Base-by-base conservation (phyloP, 2,113 vertebrate species). In the Crypturellus undulatus region DNA sequence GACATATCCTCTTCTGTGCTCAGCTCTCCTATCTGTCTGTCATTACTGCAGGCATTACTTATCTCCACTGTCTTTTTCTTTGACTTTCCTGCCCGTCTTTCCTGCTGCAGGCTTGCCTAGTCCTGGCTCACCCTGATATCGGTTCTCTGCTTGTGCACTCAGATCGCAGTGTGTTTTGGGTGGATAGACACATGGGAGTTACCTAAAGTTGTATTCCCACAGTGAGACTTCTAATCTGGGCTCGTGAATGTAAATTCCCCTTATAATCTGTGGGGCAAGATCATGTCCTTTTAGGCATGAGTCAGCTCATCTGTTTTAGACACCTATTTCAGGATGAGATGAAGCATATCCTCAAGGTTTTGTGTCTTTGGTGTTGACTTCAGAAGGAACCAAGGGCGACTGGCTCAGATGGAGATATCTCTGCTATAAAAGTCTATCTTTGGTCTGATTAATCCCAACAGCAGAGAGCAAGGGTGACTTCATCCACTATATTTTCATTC, bases 311-410 rank as follows among this genome's bases (percentile, higher is more conserved):
- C 72, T 78, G 20, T 70, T 93, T 49, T 1, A 92, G 60, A 71
- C 83, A 47, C 93, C 96, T 96, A 84, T 96, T 96, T 96, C 38
- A 60, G 90, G 93, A 91, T 69, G 71, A 95, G 76, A 88, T 92
- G 85, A 93, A 90, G 82, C 79, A 54, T 88, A 79, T 20, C 79
- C 68, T 88, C 83, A 15, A 63, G 70, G 79, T 45, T 90, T 84
- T 83, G 92, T n/a, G 75, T 94, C 79, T 54, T 77, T 81, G 54
- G 5, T 25, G 36, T n/a, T 90, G 85, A 9, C 82, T 95, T 86
- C 52, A 78, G 91, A 94, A 89, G 16, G 32, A 93, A 20, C n/a
- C 59, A 49, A 45, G 30, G 28, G 49, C 91, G 84, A 70, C 56
- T 87, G 15, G 51, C 69, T 90, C 15, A 16, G 0, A 54, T 45